Evolutionary conservation across 1,140 invertebrate species (phyloP).

Genomic region (Cotesia chilonis): DNA sequence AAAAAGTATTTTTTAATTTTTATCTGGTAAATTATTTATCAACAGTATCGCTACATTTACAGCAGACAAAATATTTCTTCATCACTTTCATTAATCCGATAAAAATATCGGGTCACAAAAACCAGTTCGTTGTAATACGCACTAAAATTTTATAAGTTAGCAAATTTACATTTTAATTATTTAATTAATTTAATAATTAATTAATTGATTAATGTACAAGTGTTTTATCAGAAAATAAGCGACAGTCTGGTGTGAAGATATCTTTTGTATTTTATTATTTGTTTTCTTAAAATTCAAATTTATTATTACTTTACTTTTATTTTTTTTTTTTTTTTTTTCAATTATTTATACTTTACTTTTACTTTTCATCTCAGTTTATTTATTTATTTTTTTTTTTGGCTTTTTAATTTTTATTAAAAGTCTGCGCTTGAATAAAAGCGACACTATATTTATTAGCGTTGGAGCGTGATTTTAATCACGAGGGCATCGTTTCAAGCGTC

Average conservation of each 20-base stretch:
- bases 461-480: slow-evolving; percentile 44
- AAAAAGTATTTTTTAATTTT: neutral
- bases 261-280: slow-evolving; percentile 31
- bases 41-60: too few species aligned
- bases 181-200: slow-evolving; percentile 30
- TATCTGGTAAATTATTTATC: neutral
- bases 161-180: neutral
- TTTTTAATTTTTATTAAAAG: slow-evolving; percentile 14
- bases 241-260: slow-evolving; percentile 51
- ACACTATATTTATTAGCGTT: slow-evolving; percentile 31
- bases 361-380: slow-evolving; percentile 27
- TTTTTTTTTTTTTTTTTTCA: neutral
- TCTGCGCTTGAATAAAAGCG: slow-evolving; percentile 19
- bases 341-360: slow-evolving; percentile 27
- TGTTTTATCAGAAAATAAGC: slow-evolving; percentile 58
- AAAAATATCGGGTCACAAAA: neutral
- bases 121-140: slow-evolving; percentile 52
- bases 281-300: slow-evolving; percentile 11
- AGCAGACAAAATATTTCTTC: too few species aligned
- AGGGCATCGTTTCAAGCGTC: slow-evolving; percentile 40
- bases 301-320: slow-evolving; percentile 21
- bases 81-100: too few species aligned
- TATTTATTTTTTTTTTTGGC: slow-evolving; percentile 19
- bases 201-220: slow-evolving; percentile 46
- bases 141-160: slow-evolving; percentile 36